Evolutionary conservation across 1,140 invertebrate genomes (phyloP), one percentile per base, ranked within the genome.

Genomic region (Drosophila ogumai): DNA sequence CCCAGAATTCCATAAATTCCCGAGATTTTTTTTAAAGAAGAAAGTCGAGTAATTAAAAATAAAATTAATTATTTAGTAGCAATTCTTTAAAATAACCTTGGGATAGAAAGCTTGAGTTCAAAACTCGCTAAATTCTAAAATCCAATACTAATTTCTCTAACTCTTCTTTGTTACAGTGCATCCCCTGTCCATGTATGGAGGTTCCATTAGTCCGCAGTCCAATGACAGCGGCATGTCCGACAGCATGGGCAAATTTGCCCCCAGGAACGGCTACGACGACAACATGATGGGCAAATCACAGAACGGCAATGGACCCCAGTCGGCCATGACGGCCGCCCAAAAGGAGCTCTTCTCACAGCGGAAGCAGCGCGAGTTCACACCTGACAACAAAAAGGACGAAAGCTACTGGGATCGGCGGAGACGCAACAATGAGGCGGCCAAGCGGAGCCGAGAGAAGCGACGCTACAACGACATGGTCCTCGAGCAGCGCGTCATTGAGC

Each of bases 391-490:
- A 90, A 99, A 99, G 92, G 98, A 99, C 87, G 97, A 99, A 79
- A 97, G 96, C 80, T 99, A 99, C 93, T 99, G 98, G 98, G 98
- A 99, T 93, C 94, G 98, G 32, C 94, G 98, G 43, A 94, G 98
- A 43, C 95, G 98, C 34, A 99, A 99, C 93, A 99, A 99, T 93
- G 98, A 99, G 92, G 97, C 98, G 0, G 98, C 98, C 31, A 98
- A 98, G 91, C 93, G 98, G 6, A 99, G 98, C 3, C 94, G 98
- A 1, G 98, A 99, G 93, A 99, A 99, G 93, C 94, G 98, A 17
- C 95, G 98, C 12, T 96, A 98, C 93, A 99, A 99, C 91, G 98
- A 99, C 92, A 98, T 99, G 97, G 97, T 99, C 0, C 93, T 99
- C 10, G 98, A 99, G 91, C 97, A 98, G 79, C 94, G 98, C 36